Percentiles rank a stretch among this genome's conserved stretches.
phyloP scores from a whole-genome alignment of 2,888 invertebrate species.

The Mylabris sibirica region DNA sequence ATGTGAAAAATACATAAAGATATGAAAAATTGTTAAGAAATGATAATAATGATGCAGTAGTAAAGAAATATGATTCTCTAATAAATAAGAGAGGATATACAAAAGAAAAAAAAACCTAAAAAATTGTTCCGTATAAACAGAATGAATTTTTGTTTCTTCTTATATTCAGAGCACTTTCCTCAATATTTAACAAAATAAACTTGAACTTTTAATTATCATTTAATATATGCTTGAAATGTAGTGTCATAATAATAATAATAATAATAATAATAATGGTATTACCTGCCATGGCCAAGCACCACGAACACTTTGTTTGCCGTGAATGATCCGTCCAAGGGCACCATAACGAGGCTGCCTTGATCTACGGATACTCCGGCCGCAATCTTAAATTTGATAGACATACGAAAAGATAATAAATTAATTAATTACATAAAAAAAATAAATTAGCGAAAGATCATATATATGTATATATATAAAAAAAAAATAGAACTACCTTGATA shows the following conservation, averaged over 20 bases:
- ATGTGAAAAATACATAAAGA: too few relatives aligned
- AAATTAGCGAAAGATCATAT: too few relatives aligned
- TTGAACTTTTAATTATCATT: constrained; percentile 13
- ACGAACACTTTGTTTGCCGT: constrained; percentile 76
- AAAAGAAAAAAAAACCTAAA: too few relatives aligned
- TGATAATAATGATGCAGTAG: constrained; percentile 29
- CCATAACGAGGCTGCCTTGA: constrained; percentile 68
- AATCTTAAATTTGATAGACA: constrained; percentile 63
- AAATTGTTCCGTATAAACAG: too few relatives aligned
- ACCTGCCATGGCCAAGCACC: constrained; percentile 91
- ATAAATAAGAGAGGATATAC: too few relatives aligned
- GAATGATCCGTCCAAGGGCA: constrained; percentile 72
- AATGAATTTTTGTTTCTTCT: too few relatives aligned
- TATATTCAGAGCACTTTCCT: too few relatives aligned
- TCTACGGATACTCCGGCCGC: constrained; percentile 71
- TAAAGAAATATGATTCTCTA: constrained; percentile 20
- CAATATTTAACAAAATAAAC: constrained; percentile 15
- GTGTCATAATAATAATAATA: constrained; percentile 7
- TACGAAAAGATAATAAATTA: background rate
- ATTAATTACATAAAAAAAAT: background rate
- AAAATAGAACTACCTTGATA: constrained; percentile 50
- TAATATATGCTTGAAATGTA: too few relatives aligned
- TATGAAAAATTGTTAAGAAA: background rate
- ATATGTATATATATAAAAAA: too few relatives aligned
- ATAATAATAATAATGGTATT: constrained; percentile 25